Evolutionary conservation across 2,113 vertebrate genomes (phyloP).

Genomic region (Trichechus manatus): DNA sequence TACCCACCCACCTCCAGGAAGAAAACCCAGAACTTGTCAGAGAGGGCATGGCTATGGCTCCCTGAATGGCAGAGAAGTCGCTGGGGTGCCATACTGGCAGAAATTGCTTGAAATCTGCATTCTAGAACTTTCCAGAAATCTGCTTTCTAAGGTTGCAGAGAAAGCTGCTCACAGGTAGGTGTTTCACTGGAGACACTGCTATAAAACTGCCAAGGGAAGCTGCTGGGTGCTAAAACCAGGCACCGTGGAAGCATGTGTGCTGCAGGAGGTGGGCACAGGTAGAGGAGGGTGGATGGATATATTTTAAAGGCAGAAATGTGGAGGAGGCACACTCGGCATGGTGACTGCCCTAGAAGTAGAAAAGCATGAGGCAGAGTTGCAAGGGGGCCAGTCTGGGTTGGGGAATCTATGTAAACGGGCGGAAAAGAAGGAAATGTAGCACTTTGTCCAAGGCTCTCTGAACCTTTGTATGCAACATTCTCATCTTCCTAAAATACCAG

Average conservation of each 20-base stretch:
- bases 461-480: not conserved
- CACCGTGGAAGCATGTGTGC: too few relatives aligned
- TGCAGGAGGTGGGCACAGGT: not conserved
- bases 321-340: not conserved
- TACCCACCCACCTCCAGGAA: not conserved
- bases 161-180: not conserved
- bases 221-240: not conserved
- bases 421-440: not conserved
- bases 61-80: not conserved
- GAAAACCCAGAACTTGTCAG: not conserved
- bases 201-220: not conserved
- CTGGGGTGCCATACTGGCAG: not conserved
- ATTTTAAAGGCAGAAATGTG: not conserved
- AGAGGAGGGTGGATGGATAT: not conserved
- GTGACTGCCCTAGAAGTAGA: not conserved
- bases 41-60: not conserved
- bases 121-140: not conserved
- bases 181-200: not conserved
- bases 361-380: not conserved
- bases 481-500: not conserved
- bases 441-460: not conserved
- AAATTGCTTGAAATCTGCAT: not conserved
- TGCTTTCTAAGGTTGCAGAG: not conserved
- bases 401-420: not conserved
- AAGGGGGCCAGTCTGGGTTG: not conserved